phyloP scores from a whole-genome alignment of 2,113 vertebrate species.

The Panurus biarmicus region DNA sequence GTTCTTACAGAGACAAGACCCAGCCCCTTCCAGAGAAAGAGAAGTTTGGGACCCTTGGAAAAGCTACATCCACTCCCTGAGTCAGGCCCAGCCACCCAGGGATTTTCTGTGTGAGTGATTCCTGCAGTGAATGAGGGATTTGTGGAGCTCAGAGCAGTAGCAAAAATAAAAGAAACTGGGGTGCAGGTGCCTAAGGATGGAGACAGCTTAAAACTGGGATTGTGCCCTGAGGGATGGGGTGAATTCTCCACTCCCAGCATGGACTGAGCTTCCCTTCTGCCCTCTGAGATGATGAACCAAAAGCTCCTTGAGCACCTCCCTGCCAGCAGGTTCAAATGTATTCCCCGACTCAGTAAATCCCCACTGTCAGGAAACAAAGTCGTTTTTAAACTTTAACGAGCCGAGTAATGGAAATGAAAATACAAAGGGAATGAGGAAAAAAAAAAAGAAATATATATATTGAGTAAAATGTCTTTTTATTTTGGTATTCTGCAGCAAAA shows the following conservation, averaged over 20 bases:
- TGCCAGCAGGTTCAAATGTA: background rate
- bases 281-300: background rate
- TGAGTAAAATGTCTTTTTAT: slow-evolving; percentile 67
- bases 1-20: background rate
- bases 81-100: background rate
- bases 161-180: background rate
- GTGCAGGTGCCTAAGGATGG: background rate
- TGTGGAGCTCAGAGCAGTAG: background rate
- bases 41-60: background rate
- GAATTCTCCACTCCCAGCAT: background rate
- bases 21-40: background rate
- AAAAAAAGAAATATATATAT: background rate
- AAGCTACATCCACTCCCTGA: rapidly evolving
- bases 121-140: background rate
- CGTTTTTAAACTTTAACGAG: slow-evolving; percentile 95
- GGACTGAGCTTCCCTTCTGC: background rate
- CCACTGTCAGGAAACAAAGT: slow-evolving; percentile 70
- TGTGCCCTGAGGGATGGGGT: background rate
- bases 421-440: slow-evolving; percentile 67
- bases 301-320: background rate
- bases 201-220: rapidly evolving
- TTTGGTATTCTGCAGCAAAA: slow-evolving; percentile 40
- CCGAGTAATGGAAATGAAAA: slow-evolving; percentile 88
- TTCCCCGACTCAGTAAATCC: slow-evolving; percentile 69
- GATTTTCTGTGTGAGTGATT: background rate